A percentile compares a stretch with the other conserved stretches of the same genome.
Evolutionary conservation across 1,140 invertebrate genomes (phyloP).

Genomic region (Aphis craccivora): DNA sequence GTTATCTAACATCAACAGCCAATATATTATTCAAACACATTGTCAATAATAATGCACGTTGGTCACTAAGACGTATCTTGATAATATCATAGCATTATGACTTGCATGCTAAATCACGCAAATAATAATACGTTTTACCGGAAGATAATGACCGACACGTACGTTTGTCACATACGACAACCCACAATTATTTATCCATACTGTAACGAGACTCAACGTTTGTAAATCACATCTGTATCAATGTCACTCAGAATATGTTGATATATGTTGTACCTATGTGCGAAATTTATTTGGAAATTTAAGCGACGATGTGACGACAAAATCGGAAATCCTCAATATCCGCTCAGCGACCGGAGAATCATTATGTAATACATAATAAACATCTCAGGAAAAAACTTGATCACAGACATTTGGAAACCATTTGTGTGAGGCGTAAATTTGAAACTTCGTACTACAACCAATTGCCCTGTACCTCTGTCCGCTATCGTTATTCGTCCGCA

Average conservation of each 20-base stretch:
- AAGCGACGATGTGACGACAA: neutral
- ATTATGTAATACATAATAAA: neutral
- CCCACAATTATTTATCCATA: neutral
- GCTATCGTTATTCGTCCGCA: neutral
- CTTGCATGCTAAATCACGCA: neutral
- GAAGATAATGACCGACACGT: neutral
- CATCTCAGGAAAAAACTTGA: neutral
- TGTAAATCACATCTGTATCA: neutral
- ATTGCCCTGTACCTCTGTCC: neutral
- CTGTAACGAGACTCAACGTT: neutral
- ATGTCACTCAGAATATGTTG: neutral
- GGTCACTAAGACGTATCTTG: neutral
- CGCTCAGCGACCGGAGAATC: neutral
- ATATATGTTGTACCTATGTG: neutral
- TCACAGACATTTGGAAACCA: neutral
- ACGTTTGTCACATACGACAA: no score
- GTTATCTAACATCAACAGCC: neutral
- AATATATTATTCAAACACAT: neutral
- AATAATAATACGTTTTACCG: no score
- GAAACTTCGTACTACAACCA: neutral
- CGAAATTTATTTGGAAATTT: neutral
- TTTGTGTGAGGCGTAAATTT: neutral
- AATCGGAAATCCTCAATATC: conserved; percentile 1
- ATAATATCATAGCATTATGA: no score
- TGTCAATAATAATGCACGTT: neutral